Percentiles rank a stretch among this genome's conserved stretches.
Conservation (phyloP, 2,113 vertebrate species). For the Psephotus haematonotus region DNA sequence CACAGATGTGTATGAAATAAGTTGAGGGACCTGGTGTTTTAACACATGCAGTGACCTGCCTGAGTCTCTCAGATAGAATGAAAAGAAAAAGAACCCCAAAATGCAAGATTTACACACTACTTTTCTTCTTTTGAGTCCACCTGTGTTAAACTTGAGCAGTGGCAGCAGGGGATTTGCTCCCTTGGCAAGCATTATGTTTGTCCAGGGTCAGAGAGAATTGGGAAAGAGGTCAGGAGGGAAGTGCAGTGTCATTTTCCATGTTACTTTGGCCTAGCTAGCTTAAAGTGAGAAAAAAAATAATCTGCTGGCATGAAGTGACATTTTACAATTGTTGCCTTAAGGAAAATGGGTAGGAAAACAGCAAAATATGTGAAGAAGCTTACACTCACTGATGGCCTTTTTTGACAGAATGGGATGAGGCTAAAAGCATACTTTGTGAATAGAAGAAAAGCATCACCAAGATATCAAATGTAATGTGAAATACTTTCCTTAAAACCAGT, state of each 20-base stretch:
- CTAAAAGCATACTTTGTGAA: neutral
- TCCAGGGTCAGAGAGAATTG: neutral
- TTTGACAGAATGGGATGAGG: neutral
- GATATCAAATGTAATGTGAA: neutral
- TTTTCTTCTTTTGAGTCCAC: neutral
- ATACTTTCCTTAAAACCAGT: neutral
- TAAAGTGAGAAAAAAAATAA: neutral
- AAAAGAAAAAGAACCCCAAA: neutral
- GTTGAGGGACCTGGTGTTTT: neutral
- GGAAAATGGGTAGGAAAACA: neutral
- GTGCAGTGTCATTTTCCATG: accelerated
- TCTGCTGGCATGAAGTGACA: neutral
- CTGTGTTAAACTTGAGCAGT: neutral
- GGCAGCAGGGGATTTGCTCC: neutral
- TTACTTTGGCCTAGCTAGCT: neutral
- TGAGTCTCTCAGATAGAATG: neutral
- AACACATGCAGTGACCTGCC: neutral
- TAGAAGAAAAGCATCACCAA: neutral
- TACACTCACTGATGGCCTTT: neutral
- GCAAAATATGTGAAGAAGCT: neutral
- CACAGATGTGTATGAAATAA: neutral
- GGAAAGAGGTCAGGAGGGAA: conserved; percentile 2
- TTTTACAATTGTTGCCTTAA: neutral
- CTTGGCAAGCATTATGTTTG: neutral
- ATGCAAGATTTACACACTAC: neutral